phyloP scores from a whole-genome alignment of 2,888 invertebrate species.

The Ctena decussata region DNA sequence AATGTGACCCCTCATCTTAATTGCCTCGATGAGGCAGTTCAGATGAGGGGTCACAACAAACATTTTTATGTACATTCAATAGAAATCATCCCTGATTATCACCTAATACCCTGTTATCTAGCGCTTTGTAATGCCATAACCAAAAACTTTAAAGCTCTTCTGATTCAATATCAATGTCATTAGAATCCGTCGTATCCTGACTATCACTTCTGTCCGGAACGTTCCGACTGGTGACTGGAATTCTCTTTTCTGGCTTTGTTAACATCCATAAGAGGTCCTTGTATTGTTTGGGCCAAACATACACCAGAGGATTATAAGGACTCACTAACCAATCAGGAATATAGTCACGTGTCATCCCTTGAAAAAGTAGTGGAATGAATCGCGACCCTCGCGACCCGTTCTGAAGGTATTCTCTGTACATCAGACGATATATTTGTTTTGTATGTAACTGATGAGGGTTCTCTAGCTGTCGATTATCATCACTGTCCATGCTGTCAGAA shows the following conservation, averaged over 20 bases:
- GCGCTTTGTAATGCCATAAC: too few species aligned
- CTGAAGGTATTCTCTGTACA: slow-evolving; percentile 72
- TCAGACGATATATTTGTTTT: slow-evolving; percentile 76
- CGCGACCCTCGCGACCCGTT: slow-evolving; percentile 59
- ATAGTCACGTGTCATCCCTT: slow-evolving; percentile 56
- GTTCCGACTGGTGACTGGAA: slow-evolving; percentile 23
- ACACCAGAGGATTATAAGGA: slow-evolving; percentile 61
- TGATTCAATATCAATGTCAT: neutral
- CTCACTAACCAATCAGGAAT: slow-evolving; percentile 73
- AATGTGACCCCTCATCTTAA: too few species aligned
- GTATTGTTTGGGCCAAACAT: slow-evolving; percentile 81
- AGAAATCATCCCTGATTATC: too few species aligned
- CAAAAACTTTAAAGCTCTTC: neutral
- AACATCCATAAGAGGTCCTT: slow-evolving; percentile 81
- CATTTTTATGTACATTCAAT: too few species aligned
- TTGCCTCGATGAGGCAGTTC: too few species aligned
- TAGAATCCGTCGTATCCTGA: slow-evolving; percentile 10
- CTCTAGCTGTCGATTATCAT: slow-evolving; percentile 34
- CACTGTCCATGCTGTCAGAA: slow-evolving; percentile 56
- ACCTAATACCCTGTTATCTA: too few species aligned
- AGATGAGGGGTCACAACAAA: too few species aligned
- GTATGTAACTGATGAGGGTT: slow-evolving; percentile 73
- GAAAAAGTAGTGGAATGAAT: slow-evolving; percentile 78
- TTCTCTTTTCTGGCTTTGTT: slow-evolving; percentile 77
- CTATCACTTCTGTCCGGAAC: neutral